Evolutionary conservation across 2,888 invertebrate genomes (phyloP), one percentile per base, ranked within the genome.

Genomic region (Loripinus fragilis): DNA sequence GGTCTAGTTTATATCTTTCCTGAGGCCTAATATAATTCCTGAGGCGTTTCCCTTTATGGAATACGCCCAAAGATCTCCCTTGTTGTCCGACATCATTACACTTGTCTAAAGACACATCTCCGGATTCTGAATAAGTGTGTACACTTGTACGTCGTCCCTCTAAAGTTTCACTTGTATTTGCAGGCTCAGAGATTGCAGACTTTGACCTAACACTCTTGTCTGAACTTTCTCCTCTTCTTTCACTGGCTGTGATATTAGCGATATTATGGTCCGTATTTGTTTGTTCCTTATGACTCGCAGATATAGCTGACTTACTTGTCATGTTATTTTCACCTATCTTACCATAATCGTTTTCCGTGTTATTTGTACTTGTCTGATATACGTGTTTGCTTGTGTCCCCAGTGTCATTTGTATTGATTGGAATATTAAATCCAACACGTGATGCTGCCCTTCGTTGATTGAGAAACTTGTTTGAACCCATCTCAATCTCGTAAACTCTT

Each of bases 1-100:
- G 87, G 48, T 86, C 86, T n/a, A 85, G 48, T 76, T 84, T 87
- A 48, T 87, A 87, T 17, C 87, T 55, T 25, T 85, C 77, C 50
- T 87, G 83, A 0, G 87, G 87, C 52, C 74, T 77, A 2, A 87
- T 84, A 48, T 87, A 87, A 41, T 86, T 78, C 38, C 71, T 73
- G 3, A 87, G 67, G 35, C 48, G 69, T 66, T 72, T 77, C 15
- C 87, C 87, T 69, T 78, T 80, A 55, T 74, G 84, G 5, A 50
- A 12, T 5, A 81, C 76, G 15, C 55, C 68, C 2, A 75, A 71
- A 52, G 25, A 52, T n/a, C 25, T 23, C 45, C 28, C 23, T 25
- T 7, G 5, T n/a, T n/a, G n/a, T n/a, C n/a, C n/a, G n/a, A n/a
- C n/a, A n/a, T n/a, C n/a, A n/a, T n/a, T n/a, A n/a, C n/a, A n/a